Evolutionary conservation across 2,113 vertebrate species (phyloP).

Genomic region (Elaphurus davidianus): DNA sequence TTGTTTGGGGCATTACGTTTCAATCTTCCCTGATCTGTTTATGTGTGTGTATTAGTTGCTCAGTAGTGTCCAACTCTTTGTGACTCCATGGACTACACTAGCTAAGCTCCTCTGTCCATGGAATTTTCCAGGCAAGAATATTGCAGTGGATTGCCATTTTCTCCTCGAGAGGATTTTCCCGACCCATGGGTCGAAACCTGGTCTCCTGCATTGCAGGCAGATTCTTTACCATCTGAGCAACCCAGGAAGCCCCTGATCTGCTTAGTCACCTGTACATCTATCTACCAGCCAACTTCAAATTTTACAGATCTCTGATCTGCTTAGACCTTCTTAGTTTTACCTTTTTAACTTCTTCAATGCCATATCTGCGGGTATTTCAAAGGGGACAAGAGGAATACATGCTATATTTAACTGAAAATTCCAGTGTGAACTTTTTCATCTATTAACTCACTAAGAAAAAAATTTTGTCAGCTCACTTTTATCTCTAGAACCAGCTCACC

Average conservation of each 20-base stretch:
- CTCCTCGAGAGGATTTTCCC: not conserved
- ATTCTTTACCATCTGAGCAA: not conserved
- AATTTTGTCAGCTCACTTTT: not conserved
- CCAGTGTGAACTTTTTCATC: not conserved
- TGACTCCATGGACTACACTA: not conserved
- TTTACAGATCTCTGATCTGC: not conserved
- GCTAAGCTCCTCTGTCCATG: not conserved
- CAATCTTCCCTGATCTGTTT: not conserved
- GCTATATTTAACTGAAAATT: not conserved
- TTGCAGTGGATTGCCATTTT: not conserved
- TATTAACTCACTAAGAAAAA: slow-evolving; percentile 30
- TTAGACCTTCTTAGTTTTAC: not conserved
- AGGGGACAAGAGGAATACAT: not conserved
- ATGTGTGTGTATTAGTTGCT: not conserved
- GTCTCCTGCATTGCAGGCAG: not conserved
- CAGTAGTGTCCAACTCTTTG: not conserved
- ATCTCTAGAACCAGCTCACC: not conserved
- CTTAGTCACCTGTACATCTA: not conserved
- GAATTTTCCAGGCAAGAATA: not conserved
- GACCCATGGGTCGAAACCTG: not conserved
- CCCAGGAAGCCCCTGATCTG: not conserved
- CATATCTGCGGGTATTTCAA: not conserved
- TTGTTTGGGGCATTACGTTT: not conserved
- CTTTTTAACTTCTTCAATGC: not conserved
- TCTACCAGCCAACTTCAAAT: not conserved